Evolutionary conservation across 2,888 invertebrate species (phyloP).

Genomic region (Troides helena): DNA sequence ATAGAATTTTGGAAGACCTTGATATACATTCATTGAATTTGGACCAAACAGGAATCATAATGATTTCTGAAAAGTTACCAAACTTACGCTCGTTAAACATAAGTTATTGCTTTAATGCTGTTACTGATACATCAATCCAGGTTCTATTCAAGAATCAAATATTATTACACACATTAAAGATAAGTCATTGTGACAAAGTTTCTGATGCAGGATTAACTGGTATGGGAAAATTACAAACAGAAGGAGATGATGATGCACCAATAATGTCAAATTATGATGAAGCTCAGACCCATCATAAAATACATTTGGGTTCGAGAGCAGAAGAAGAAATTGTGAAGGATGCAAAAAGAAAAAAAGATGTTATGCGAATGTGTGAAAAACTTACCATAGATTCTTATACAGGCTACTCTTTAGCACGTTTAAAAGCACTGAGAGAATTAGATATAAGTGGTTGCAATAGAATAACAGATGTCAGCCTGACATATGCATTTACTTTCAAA

Average conservation of each 20-base stretch:
- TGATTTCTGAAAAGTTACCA: slow-evolving; percentile 80
- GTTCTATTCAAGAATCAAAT: slow-evolving; percentile 83
- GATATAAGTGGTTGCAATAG: slow-evolving; percentile 85
- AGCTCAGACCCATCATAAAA: slow-evolving; percentile 53
- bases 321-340: slow-evolving; percentile 85
- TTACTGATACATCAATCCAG: slow-evolving; percentile 85
- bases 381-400: slow-evolving; percentile 60
- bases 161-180: slow-evolving; percentile 79
- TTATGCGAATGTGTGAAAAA: slow-evolving; percentile 82
- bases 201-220: slow-evolving; percentile 87
- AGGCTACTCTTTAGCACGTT: slow-evolving; percentile 77
- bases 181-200: slow-evolving; percentile 84
- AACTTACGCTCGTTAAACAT: slow-evolving; percentile 82
- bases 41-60: slow-evolving; percentile 81
- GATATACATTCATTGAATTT: slow-evolving; percentile 81
- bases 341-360: slow-evolving; percentile 82
- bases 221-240: slow-evolving; percentile 74
- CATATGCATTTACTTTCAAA: slow-evolving; percentile 83
- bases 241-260: slow-evolving; percentile 53
- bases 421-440: slow-evolving; percentile 79
- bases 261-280: slow-evolving; percentile 59
- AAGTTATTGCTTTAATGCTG: slow-evolving; percentile 85
- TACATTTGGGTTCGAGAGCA: slow-evolving; percentile 83
- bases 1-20: slow-evolving; percentile 73
- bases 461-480: slow-evolving; percentile 86